A percentile compares a stretch with the other conserved stretches of the same genome.
phyloP scores from a whole-genome alignment of 1,140 invertebrate species.

The Cherax destructor region DNA sequence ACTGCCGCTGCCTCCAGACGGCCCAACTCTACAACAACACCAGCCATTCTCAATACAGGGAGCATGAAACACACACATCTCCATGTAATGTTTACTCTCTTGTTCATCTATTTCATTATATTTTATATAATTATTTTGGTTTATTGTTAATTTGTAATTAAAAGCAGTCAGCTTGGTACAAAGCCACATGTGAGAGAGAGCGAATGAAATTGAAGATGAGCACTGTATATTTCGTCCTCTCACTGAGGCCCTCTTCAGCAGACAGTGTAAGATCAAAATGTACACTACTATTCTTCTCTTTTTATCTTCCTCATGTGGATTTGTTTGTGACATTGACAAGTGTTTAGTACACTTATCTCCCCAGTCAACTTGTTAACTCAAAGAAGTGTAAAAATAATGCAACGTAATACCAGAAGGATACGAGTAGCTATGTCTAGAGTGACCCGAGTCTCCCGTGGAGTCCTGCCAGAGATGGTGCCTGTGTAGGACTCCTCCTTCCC shows the following conservation, averaged over 20 bases:
- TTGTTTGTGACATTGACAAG: too few relatives aligned
- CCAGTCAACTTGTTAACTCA: background rate
- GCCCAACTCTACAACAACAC: constrained; percentile 32
- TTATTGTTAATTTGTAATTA: background rate
- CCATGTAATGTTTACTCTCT: constrained; percentile 15
- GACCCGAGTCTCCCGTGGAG: background rate
- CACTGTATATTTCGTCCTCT: too few relatives aligned
- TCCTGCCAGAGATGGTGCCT: constrained; percentile 5
- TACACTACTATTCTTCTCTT: too few relatives aligned
- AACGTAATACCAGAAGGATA: background rate
- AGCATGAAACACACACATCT: constrained; percentile 37
- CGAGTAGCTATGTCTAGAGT: constrained; percentile 12
- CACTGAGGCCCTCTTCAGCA: too few relatives aligned
- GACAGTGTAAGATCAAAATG: too few relatives aligned
- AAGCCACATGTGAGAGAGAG: too few relatives aligned
- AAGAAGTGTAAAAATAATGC: background rate
- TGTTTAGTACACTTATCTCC: too few relatives aligned
- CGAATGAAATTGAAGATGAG: too few relatives aligned
- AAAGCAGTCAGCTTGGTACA: background rate
- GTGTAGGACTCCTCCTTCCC: constrained; percentile 6
- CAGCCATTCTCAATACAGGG: constrained; percentile 33
- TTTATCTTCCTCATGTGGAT: too few relatives aligned
- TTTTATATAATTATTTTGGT: background rate
- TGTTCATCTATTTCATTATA: constrained; percentile 9
- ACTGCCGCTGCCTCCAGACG: constrained; percentile 29